Evolutionary conservation across 2,888 invertebrate genomes (phyloP).

Genomic region (Calameuta idolon): DNA sequence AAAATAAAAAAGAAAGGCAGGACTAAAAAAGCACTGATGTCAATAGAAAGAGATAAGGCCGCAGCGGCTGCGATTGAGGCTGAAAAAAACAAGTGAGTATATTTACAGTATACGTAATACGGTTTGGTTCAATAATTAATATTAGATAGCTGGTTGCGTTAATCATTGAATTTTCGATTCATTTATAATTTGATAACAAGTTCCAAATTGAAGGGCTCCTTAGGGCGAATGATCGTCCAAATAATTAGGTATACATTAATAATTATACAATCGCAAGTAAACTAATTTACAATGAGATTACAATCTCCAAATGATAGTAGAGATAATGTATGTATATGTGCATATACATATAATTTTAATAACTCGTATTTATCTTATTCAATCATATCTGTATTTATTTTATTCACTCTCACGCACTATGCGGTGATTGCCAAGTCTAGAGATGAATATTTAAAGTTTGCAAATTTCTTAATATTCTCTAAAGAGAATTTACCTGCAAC

Average conservation of each 20-base stretch:
- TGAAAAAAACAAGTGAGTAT: conserved; percentile 39
- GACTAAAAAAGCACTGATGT: conserved; percentile 39
- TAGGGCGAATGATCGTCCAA: too few relatives aligned
- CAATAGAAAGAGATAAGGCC: conserved; percentile 33
- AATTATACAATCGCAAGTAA: too few relatives aligned
- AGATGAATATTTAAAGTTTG: neutral
- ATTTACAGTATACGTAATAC: neutral
- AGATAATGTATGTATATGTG: neutral
- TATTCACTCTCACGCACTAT: neutral
- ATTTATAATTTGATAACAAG: too few relatives aligned
- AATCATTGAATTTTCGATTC: neutral
- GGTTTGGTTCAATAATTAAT: too few relatives aligned
- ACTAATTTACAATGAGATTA: too few relatives aligned
- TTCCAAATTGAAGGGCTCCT: too few relatives aligned
- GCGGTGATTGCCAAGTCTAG: neutral
- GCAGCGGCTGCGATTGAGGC: conserved; percentile 39
- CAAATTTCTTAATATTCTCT: neutral
- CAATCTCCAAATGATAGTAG: neutral
- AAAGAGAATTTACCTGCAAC: neutral
- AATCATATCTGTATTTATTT: neutral
- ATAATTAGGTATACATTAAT: too few relatives aligned
- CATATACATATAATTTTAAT: neutral
- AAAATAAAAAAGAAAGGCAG: conserved; percentile 29
- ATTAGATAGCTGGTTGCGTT: too few relatives aligned
- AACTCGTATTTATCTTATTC: too few relatives aligned